Conservation (phyloP, 2,113 vertebrate species). For the Cyprinodon tularosa region DNA sequence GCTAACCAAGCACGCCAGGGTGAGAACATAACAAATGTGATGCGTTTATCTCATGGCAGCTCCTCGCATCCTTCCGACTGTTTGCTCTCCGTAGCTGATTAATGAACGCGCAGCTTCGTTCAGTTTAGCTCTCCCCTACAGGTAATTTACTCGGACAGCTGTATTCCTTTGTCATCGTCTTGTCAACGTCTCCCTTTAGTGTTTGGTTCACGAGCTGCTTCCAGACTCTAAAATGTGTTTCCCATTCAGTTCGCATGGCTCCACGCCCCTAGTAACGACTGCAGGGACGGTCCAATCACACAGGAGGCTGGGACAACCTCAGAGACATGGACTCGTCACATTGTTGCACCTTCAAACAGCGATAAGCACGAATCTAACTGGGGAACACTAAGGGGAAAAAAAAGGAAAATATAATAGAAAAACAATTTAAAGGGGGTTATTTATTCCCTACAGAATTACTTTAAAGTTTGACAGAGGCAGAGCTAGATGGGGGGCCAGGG, state of each 20-base stretch:
- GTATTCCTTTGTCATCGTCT: conserved; percentile 8
- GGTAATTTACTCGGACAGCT: conserved; percentile 21
- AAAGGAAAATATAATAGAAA: not conserved
- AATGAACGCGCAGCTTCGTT: conserved; percentile 22
- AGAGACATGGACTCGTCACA: conserved; percentile 25
- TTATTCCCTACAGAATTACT: not conserved
- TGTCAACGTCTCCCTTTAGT: conserved; percentile 23
- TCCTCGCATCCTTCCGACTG: conserved; percentile 48
- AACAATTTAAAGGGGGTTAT: not conserved
- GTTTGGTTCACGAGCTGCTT: conserved; percentile 19
- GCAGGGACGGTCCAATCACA: conserved; percentile 64
- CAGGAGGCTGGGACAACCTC: conserved; percentile 15
- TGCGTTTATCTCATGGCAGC: conserved; percentile 37
- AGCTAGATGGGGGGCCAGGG: no score
- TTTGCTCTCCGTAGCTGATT: conserved; percentile 16
- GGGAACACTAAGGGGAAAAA: not conserved
- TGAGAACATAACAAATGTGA: not conserved
- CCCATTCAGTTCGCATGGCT: conserved; percentile 59
- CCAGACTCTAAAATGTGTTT: conserved; percentile 50
- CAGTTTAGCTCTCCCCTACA: not conserved
- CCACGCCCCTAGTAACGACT: conserved; percentile 74
- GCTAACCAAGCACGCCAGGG: conserved; percentile 1
- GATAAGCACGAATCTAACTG: not conserved
- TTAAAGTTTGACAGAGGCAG: not conserved
- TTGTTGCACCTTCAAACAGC: conserved; percentile 16